Conservation (phyloP, 2,113 vertebrate species). For the Calyptomena viridis region DNA sequence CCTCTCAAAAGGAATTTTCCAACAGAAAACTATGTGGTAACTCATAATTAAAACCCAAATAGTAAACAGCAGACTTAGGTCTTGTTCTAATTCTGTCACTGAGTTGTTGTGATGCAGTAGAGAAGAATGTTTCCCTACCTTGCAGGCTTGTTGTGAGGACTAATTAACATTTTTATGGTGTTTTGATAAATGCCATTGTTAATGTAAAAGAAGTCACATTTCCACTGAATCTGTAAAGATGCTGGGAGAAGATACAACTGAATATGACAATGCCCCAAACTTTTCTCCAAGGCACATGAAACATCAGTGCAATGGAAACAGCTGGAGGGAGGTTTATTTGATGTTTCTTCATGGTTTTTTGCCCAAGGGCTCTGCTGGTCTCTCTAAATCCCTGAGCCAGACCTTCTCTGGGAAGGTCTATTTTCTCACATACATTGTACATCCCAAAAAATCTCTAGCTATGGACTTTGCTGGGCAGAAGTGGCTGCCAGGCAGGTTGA, state of each 20-base stretch:
- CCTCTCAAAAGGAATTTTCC: background rate
- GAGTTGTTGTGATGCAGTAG: background rate
- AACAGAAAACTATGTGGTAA: background rate
- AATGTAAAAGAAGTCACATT: background rate
- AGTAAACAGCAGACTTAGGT: background rate
- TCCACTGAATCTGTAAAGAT: background rate
- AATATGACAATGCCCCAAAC: background rate
- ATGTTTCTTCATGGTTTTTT: background rate
- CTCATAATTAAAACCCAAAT: background rate
- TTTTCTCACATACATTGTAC: background rate
- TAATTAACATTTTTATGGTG: conserved; percentile 40
- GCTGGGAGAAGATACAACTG: background rate
- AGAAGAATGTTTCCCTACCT: background rate
- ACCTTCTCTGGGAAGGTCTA: background rate
- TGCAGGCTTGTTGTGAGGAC: background rate
- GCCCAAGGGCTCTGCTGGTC: background rate
- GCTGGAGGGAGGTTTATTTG: background rate
- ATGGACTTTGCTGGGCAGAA: background rate
- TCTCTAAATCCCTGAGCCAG: background rate
- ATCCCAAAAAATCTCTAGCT: background rate
- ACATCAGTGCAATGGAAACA: background rate
- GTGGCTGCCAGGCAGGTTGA: background rate
- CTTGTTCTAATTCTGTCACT: background rate
- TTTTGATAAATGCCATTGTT: conserved; percentile 44
- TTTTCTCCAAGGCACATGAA: background rate